phyloP scores from a whole-genome alignment of 2,797 vertebrate species.

The Mallotus villosus region DNA sequence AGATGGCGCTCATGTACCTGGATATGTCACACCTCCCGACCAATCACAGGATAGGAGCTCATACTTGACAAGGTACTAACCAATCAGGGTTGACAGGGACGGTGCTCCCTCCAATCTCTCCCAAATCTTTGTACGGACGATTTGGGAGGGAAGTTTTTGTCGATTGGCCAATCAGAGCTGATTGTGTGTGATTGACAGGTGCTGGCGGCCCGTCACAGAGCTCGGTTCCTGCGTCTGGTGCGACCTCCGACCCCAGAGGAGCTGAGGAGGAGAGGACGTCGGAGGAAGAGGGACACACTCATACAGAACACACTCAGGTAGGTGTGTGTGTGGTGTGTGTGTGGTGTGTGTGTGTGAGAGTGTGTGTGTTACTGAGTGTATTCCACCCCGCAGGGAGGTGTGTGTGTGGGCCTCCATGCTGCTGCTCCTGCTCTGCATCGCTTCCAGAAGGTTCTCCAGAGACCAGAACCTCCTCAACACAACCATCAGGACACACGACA shows the following conservation, averaged over 20 bases:
- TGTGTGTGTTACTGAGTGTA: background rate
- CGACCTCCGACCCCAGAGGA: conserved; percentile 63
- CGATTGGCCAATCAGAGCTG: background rate
- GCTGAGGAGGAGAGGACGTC: conserved; percentile 56
- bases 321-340: background rate
- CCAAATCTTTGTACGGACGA: background rate
- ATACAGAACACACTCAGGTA: conserved; percentile 68
- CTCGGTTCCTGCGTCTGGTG: conserved; percentile 71
- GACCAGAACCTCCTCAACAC: conserved; percentile 66
- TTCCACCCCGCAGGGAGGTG: conserved; percentile 63
- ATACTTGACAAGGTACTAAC: conserved; percentile 68
- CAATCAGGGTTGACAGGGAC: background rate
- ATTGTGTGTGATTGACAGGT: conserved; percentile 61
- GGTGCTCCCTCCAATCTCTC: background rate
- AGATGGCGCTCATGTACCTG: background rate
- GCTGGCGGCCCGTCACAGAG: conserved; percentile 67
- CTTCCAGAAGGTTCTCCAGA: conserved; percentile 48
- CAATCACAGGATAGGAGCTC: conserved; percentile 22
- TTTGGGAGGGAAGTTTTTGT: background rate
- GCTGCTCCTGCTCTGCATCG: conserved; percentile 67
- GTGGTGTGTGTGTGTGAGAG: background rate
- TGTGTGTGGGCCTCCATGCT: conserved; percentile 57
- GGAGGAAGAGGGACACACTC: conserved; percentile 55
- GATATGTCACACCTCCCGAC: background rate
- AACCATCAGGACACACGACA: conserved; percentile 67